Evolutionary conservation across 2,113 vertebrate genomes (phyloP).

Genomic region (Cairina moschata): DNA sequence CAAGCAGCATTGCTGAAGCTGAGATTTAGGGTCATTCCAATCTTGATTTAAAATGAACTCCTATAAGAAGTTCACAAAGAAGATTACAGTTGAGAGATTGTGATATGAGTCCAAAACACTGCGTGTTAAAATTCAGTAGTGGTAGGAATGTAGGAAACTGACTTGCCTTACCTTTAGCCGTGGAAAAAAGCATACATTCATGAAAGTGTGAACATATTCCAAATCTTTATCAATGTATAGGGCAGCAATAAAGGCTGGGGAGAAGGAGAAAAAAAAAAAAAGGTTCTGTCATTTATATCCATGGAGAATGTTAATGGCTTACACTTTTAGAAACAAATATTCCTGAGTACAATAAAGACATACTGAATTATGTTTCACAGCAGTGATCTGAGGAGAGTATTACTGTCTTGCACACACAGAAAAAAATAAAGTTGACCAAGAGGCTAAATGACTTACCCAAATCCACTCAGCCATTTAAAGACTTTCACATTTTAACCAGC

Average conservation of each 20-base stretch:
- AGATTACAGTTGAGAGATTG: neutral
- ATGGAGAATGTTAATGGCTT: neutral
- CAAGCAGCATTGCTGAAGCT: conserved; percentile 97
- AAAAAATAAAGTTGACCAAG: conserved; percentile 17
- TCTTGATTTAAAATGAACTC: conserved; percentile 99
- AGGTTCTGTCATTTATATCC: neutral
- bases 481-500: conserved; percentile 12
- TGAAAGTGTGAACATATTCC: conserved; percentile 97
- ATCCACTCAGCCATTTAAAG: conserved; percentile 26
- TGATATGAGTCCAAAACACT: neutral
- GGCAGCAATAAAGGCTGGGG: conserved; percentile 94
- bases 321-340: neutral
- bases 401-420: neutral
- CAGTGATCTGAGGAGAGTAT: neutral
- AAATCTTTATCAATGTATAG: conserved; percentile 98
- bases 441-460: conserved; percentile 42
- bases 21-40: conserved; percentile 99
- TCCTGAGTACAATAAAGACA: neutral
- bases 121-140: neutral
- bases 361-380: neutral
- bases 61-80: conserved; percentile 72
- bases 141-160: neutral
- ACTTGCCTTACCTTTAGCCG: conserved; percentile 86
- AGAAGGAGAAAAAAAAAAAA: neutral
- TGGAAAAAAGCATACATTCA: conserved; percentile 99